Conservation (phyloP, 2,797 vertebrate species). For the Yasuhikotakia modesta region DNA sequence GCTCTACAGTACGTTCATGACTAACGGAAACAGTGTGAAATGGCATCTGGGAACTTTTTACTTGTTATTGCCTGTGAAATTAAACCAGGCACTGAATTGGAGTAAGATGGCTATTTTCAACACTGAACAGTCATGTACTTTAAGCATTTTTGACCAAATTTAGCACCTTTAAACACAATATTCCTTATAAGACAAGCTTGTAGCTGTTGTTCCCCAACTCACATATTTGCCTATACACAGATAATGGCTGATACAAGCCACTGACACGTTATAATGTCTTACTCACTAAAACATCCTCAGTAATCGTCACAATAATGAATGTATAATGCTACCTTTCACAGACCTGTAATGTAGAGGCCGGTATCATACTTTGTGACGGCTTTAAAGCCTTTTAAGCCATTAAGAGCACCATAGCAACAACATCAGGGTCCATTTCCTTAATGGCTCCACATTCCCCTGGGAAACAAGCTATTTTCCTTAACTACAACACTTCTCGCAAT, state of each 20-base stretch:
- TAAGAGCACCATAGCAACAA: slow-evolving; percentile 45
- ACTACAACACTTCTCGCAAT: slow-evolving; percentile 45
- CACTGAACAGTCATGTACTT: no score
- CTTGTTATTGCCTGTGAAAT: no score
- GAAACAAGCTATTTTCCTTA: slow-evolving; percentile 41
- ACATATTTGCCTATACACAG: neutral
- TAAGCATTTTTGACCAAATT: no score
- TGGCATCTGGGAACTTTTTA: neutral
- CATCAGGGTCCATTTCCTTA: slow-evolving; percentile 52
- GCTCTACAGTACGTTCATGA: slow-evolving; percentile 17
- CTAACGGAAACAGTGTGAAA: slow-evolving; percentile 39
- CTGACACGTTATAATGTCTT: slow-evolving; percentile 14
- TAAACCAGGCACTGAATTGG: no score
- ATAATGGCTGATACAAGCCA: neutral
- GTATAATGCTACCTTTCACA: slow-evolving; percentile 35
- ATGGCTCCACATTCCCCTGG: slow-evolving; percentile 41
- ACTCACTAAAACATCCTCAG: slow-evolving; percentile 5
- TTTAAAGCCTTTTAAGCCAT: slow-evolving; percentile 32
- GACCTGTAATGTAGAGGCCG: slow-evolving; percentile 22
- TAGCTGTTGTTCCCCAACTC: neutral
- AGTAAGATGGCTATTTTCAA: no score
- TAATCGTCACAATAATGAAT: slow-evolving; percentile 15
- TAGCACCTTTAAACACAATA: no score
- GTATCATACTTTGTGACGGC: slow-evolving; percentile 22
- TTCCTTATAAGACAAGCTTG: neutral